phyloP scores from a whole-genome alignment of 2,888 invertebrate species.

The Torymus texanus region DNA sequence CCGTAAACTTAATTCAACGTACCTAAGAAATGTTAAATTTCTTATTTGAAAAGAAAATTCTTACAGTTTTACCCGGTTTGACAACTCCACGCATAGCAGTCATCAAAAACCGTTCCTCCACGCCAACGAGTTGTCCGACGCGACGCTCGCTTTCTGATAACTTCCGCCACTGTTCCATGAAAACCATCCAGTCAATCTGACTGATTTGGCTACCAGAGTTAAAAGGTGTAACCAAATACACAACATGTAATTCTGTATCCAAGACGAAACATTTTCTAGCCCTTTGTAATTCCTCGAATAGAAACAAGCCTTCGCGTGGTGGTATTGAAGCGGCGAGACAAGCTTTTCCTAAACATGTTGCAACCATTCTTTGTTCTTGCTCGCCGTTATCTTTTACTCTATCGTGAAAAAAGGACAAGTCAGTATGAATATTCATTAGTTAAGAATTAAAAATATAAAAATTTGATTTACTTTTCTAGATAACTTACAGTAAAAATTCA shows the following conservation, averaged over 20 bases:
- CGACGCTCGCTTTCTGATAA: constrained; percentile 87
- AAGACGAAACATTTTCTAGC: constrained; percentile 93
- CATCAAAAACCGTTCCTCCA: constrained; percentile 90
- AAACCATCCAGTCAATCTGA: constrained; percentile 87
- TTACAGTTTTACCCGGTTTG: constrained; percentile 73
- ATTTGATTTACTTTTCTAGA: not conserved
- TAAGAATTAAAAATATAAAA: not conserved
- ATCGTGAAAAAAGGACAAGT: not conserved
- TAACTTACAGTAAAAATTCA: constrained; percentile 84
- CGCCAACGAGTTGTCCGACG: constrained; percentile 92
- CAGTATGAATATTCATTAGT: not conserved
- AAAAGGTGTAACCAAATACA: constrained; percentile 96
- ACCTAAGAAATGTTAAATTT: no score
- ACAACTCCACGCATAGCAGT: constrained; percentile 83
- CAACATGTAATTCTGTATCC: constrained; percentile 95
- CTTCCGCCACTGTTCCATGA: constrained; percentile 88
- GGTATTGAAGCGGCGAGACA: constrained; percentile 94
- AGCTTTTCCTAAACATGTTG: constrained; percentile 93
- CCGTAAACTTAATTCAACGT: not conserved
- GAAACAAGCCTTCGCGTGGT: constrained; percentile 93
- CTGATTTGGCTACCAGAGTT: constrained; percentile 87
- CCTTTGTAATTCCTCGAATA: constrained; percentile 92
- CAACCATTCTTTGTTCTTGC: constrained; percentile 77
- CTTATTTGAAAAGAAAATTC: not conserved
- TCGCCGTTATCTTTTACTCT: constrained; percentile 61